phyloP scores from a whole-genome alignment of 2,888 invertebrate genomes.

The Blera fallax region DNA sequence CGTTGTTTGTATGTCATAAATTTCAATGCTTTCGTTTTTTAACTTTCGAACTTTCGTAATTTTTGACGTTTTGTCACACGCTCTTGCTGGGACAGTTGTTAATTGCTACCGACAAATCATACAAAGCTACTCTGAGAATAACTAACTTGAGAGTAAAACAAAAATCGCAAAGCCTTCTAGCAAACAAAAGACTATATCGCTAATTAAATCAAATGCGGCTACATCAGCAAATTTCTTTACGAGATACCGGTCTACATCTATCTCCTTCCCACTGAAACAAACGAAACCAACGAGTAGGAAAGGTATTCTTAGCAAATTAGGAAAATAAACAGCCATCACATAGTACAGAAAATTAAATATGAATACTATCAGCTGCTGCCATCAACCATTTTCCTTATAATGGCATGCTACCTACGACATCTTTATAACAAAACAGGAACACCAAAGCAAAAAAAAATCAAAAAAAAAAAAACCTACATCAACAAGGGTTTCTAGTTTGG shows the following conservation, averaged over 20 bases:
- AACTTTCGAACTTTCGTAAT: too few species aligned
- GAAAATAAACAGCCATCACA: neutral
- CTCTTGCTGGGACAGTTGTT: too few species aligned
- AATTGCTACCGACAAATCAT: neutral
- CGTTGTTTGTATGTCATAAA: too few species aligned
- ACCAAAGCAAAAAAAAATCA: neutral
- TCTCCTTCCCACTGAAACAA: neutral
- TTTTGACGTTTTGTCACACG: too few species aligned
- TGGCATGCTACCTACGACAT: constrained; percentile 29
- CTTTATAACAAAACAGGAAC: constrained; percentile 2
- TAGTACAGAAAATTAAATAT: constrained; percentile 21
- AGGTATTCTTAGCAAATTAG: neutral
- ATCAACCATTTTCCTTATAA: constrained; percentile 41
- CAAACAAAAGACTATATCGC: neutral
- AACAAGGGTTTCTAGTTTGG: constrained; percentile 28
- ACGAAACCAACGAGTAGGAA: too few species aligned
- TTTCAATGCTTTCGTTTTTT: too few species aligned
- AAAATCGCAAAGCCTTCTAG: neutral
- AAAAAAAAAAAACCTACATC: neutral
- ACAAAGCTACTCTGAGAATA: neutral
- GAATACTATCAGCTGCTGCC: constrained; percentile 44
- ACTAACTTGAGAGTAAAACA: neutral
- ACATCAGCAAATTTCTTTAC: neutral
- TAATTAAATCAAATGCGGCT: constrained; percentile 5
- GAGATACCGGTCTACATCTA: neutral